Conservation (phyloP, 2,113 vertebrate genomes). For the Ptychochromis oligacanthus region DNA sequence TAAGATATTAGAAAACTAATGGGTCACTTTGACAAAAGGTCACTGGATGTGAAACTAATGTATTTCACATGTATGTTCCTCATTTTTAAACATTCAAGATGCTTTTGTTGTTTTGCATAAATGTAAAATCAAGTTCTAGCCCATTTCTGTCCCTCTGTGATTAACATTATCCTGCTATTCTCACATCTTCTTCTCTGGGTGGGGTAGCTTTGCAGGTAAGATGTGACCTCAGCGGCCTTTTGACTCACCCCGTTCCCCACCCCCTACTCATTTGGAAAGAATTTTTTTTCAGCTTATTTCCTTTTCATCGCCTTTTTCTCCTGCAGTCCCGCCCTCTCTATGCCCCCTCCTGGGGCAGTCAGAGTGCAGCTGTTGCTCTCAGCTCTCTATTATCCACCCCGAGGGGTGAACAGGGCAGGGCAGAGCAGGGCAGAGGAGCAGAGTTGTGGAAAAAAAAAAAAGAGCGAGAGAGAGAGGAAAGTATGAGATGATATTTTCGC, state of each 20-base stretch:
- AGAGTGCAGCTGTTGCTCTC: conserved; percentile 73
- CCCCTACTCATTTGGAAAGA: conserved; percentile 51
- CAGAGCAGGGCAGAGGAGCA: not conserved
- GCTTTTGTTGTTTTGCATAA: not conserved
- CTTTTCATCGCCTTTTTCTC: conserved; percentile 43
- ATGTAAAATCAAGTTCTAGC: not conserved
- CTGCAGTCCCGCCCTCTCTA: not conserved
- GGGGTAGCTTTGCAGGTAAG: conserved; percentile 46
- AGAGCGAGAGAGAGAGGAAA: conserved; percentile 14
- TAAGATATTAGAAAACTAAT: not conserved
- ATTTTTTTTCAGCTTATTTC: conserved; percentile 51
- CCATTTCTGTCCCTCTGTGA: not conserved
- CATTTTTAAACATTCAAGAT: not conserved
- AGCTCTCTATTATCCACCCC: conserved; percentile 37
- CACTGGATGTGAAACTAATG: not conserved
- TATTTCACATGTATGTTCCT: not conserved
- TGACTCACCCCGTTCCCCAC: conserved; percentile 22
- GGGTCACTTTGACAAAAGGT: too few species aligned
- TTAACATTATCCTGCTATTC: conserved; percentile 20
- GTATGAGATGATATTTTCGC: conserved; percentile 41
- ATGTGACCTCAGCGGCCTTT: conserved; percentile 33
- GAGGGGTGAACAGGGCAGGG: conserved; percentile 18
- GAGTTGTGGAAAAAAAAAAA: not conserved
- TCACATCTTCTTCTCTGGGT: conserved; percentile 5
- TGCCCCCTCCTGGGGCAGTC: conserved; percentile 59